Conservation (phyloP, 2,888 invertebrate species). For the Tryphoninae sp. region DNA sequence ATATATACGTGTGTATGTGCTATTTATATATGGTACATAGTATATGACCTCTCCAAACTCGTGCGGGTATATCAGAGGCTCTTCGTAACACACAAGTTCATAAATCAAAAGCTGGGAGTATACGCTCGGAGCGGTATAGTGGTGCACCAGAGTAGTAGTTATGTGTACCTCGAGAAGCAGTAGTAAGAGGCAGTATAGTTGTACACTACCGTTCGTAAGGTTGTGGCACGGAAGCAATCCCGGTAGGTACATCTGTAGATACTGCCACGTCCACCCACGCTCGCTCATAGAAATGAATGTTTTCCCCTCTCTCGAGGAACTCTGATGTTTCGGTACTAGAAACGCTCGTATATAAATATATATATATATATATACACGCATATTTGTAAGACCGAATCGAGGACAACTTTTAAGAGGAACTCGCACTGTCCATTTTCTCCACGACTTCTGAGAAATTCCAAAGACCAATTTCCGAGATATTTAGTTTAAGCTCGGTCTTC, state of each 20-base stretch:
- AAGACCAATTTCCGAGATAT: not conserved
- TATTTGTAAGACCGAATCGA: conserved; percentile 34
- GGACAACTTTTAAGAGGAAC: conserved; percentile 27
- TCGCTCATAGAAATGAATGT: conserved; percentile 66
- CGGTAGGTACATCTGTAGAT: conserved; percentile 66
- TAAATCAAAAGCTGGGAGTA: conserved; percentile 59
- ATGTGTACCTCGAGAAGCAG: conserved; percentile 36
- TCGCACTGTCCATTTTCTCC: conserved; percentile 3
- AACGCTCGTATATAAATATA: conserved; percentile 6
- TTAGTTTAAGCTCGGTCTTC: not conserved
- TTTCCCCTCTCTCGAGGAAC: conserved; percentile 58
- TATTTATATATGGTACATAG: conserved; percentile 17
- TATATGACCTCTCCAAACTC: conserved; percentile 30
- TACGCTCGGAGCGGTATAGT: conserved; percentile 27
- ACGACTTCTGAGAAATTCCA: not conserved
- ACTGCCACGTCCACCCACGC: conserved; percentile 72
- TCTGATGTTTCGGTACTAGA: conserved; percentile 28
- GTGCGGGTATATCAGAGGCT: conserved; percentile 43
- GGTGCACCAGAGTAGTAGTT: conserved; percentile 44
- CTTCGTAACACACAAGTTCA: conserved; percentile 54
- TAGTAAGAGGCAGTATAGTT: conserved; percentile 39
- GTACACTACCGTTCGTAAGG: conserved; percentile 36
- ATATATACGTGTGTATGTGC: not conserved
- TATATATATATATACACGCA: conserved; percentile 1
- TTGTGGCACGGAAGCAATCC: conserved; percentile 70